Base-by-base conservation (phyloP, 2,888 invertebrate species). In the Pammene fasciana region DNA sequence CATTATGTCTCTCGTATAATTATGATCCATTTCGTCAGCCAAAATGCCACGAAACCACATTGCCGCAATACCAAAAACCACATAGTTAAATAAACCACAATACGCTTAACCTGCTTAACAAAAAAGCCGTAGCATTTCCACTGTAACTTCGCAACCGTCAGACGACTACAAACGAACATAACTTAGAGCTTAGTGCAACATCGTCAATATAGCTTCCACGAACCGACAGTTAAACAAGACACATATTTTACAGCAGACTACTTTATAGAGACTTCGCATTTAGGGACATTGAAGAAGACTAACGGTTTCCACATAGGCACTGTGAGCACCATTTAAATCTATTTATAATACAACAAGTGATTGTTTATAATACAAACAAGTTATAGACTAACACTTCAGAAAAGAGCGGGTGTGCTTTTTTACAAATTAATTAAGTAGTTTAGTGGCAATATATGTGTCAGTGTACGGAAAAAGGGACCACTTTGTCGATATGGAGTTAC, bases 201-300 rank as follows among this genome's bases (percentile, higher is more conserved):
- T 14, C 5, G 18, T 26, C 62, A 62, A 52, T 62, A 52, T 41
- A 61, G 16, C 48, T 61, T 50, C 61, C 26, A 18, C 38, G 38
- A 16, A 50, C 61, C 61, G 50, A 50, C 61, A 38, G 26, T n/a
- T 38, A 48, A 41, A 62, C 46, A 48, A 38, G 46, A 43, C 34
- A 10, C 62, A 56, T 62, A 68, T 34, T 13, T 55, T 65, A 65
- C 45, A 41, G 64, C 34, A n/a, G 54, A 54, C 54, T 34, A 54
- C 54, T 4, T 54, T 34, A 34, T 34, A n/a, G 34, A 54, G 54
- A 54, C 8, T 8, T 10, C n/a, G 54, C n/a, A n/a, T 34, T 34
- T 0, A n/a, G 6, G 13, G 34, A 0, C n/a, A 7, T 34, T 38
- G 2, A 38, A 38, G 38, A 9, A 38, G 1, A 26, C 1, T 26